A percentile compares a stretch with the other conserved stretches of the same genome.
phyloP scores from a whole-genome alignment of 2,113 vertebrate genomes.

The Xyliphius kryptos region DNA sequence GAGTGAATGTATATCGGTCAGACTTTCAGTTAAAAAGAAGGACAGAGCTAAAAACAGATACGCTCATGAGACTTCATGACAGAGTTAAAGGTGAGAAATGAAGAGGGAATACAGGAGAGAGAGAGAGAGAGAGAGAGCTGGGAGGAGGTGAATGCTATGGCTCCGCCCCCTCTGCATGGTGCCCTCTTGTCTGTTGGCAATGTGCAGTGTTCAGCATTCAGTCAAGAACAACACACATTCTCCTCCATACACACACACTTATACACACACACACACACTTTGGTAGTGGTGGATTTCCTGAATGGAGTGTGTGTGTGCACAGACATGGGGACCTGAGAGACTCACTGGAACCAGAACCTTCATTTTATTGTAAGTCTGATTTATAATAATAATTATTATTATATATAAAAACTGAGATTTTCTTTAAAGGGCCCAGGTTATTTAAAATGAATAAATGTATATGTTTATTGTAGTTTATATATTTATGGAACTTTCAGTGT shows the following conservation, averaged over 20 bases:
- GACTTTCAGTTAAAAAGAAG: not conserved
- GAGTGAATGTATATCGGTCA: no score
- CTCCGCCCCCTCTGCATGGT: slow-evolving; percentile 34
- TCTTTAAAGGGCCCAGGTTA: no score
- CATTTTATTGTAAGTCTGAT: slow-evolving; percentile 1
- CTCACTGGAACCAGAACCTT: not conserved
- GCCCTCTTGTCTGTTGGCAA: slow-evolving; percentile 24
- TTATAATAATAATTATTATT: not conserved
- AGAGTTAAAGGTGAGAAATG: slow-evolving; percentile 1
- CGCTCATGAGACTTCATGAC: not conserved
- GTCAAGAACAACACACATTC: slow-evolving; percentile 27
- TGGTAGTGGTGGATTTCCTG: not conserved
- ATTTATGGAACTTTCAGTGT: no score
- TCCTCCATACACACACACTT: not conserved
- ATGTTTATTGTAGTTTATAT: slow-evolving; percentile 8
- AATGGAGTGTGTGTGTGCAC: not conserved
- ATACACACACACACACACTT: not conserved
- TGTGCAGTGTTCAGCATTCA: slow-evolving; percentile 27
- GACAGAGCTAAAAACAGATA: not conserved
- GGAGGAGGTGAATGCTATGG: not conserved
- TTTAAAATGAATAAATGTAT: not conserved
- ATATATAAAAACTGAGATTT: no score
- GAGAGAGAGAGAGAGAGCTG: slow-evolving; percentile 15
- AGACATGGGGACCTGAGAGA: not conserved
- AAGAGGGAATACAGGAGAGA: slow-evolving; percentile 36